phyloP scores from a whole-genome alignment of 2,113 vertebrate species.

The Columbina picui region DNA sequence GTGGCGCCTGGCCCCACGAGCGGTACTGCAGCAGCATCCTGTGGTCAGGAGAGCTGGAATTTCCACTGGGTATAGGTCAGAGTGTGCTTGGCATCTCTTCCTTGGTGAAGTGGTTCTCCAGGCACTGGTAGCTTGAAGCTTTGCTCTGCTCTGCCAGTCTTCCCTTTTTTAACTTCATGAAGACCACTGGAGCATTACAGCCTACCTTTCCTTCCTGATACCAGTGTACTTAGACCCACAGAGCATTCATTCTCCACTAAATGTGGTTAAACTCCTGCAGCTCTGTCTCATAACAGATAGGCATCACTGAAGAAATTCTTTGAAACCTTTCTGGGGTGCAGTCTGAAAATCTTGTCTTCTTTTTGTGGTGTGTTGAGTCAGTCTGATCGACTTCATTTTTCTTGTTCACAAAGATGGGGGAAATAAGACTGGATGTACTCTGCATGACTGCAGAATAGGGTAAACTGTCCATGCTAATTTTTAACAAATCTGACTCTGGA shows the following conservation, averaged over 20 bases:
- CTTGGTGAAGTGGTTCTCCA: background rate
- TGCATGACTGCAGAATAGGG: background rate
- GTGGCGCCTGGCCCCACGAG: background rate
- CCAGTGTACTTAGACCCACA: background rate
- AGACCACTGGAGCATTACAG: background rate
- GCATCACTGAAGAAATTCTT: background rate
- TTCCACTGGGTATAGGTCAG: background rate
- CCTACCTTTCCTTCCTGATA: background rate
- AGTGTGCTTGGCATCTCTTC: background rate
- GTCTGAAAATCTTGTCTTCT: background rate
- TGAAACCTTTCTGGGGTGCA: background rate
- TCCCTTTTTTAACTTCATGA: background rate
- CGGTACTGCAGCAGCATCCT: background rate
- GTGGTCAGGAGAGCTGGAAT: background rate
- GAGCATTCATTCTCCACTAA: background rate
- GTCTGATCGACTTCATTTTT: background rate
- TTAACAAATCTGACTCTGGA: background rate
- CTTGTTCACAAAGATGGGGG: background rate
- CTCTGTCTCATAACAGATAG: background rate
- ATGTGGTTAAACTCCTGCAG: background rate
- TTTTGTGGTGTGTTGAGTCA: background rate
- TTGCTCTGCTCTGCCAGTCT: background rate
- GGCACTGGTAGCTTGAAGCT: background rate
- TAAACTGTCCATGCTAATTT: background rate
- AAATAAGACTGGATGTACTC: accelerated